Conservation (phyloP, 2,888 invertebrate genomes). For the Ferrisia virgata region DNA sequence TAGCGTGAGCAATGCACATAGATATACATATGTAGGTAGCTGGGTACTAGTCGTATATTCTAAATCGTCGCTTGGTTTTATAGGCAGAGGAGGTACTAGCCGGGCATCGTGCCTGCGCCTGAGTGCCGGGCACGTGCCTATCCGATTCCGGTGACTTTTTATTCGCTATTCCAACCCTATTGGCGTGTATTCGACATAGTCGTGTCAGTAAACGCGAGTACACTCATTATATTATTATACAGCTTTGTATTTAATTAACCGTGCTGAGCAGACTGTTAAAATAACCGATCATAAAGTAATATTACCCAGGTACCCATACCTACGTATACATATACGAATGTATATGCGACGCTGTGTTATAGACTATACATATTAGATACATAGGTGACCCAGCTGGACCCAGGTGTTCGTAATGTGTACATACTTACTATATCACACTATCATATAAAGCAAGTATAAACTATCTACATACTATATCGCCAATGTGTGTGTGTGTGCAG, state of each 20-base stretch:
- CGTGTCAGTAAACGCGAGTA: neutral
- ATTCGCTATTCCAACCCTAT: neutral
- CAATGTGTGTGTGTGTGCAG: too few relatives aligned
- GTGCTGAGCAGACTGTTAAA: neutral
- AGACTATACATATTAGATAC: too few relatives aligned
- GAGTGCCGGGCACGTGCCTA: neutral
- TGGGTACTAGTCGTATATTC: too few relatives aligned
- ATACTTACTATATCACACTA: neutral
- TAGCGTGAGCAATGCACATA: too few relatives aligned
- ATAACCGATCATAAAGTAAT: neutral
- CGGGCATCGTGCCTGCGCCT: neutral
- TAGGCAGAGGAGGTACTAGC: too few relatives aligned
- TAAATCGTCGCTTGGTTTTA: neutral
- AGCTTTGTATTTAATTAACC: conserved; percentile 1
- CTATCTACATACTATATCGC: too few relatives aligned
- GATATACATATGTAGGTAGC: too few relatives aligned
- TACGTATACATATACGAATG: neutral
- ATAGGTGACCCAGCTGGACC: neutral
- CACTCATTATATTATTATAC: neutral
- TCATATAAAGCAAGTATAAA: too few relatives aligned
- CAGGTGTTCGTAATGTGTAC: neutral
- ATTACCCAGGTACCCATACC: neutral
- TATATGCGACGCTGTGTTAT: neutral
- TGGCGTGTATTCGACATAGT: neutral
- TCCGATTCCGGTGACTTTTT: neutral